phyloP scores from a whole-genome alignment of 2,113 vertebrate species.

The Lagopus leucura region DNA sequence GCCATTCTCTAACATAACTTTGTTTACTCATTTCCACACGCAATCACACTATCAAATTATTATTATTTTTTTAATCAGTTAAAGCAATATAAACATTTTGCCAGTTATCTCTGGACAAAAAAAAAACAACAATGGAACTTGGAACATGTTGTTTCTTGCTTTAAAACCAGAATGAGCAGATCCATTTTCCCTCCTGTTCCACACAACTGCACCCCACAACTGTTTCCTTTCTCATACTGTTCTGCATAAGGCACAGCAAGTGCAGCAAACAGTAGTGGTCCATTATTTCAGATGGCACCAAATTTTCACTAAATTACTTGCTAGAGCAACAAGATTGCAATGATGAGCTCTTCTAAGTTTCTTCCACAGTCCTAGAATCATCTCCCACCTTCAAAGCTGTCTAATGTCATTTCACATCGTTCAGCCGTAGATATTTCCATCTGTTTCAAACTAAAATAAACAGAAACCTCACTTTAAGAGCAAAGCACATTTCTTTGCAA shows the following conservation, averaged over 20 bases:
- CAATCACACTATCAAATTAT: not conserved
- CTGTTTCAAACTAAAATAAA: not conserved
- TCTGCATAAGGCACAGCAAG: not conserved
- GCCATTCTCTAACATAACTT: not conserved
- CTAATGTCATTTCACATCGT: not conserved
- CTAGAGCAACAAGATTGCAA: not conserved
- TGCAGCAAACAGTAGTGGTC: not conserved
- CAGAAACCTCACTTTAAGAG: not conserved
- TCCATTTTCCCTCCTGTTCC: not conserved
- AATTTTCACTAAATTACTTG: not conserved
- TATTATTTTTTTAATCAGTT: not conserved
- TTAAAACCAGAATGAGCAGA: not conserved
- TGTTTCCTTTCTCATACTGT: not conserved
- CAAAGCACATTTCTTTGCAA: not conserved
- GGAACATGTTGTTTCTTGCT: not conserved
- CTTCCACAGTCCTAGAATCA: not conserved
- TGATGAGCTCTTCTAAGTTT: not conserved
- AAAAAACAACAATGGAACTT: not conserved
- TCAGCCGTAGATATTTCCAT: not conserved
- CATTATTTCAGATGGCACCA: not conserved
- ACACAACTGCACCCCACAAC: not conserved
- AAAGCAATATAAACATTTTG: not conserved
- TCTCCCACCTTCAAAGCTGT: not conserved
- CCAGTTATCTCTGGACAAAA: not conserved
- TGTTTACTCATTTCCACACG: not conserved